Base-by-base conservation (phyloP, 2,797 vertebrate genomes). In the Tragelaphus oryx region DNA sequence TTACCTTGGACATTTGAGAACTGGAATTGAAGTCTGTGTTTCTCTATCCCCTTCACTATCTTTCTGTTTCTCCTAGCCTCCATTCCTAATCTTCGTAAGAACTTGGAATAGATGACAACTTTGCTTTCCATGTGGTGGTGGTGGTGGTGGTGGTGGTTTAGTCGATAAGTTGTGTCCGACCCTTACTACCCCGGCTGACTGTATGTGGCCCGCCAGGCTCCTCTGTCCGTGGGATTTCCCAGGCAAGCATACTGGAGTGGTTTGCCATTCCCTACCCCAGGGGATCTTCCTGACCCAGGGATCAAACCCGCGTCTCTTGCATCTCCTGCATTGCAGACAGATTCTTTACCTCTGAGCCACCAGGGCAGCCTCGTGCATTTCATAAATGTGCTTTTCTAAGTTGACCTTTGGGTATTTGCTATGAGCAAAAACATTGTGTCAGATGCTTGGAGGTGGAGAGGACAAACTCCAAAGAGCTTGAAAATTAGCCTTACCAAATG, bases 1-100 rank as follows among this genome's bases (percentile, higher is more conserved):
- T 93, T 94, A 48, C 22, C 41, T 85, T 87, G 65, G n/a, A 78
- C 44, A 30, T 89, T 84, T 85, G 65, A 80, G 28, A 96, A 89
- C 46, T 84, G 48, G 55, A 28, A 9, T 55, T 84, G 50, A 95
- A 84, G 5, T 93, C 52, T 74, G 52, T 46, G 5, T 92, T 88
- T 68, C 10, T 28, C 4, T 60, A 7, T 71, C 37, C 22, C 11
- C 30, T 18, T 54, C 50, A 33, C 17, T 60, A 24, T 54, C 37
- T 6, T 79, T 89, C 10, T 54, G 41, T 84, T 90, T 94, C 71
- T 71, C 20, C 46, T 46, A 81, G 80, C 11, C 28, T 88, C 10
- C 24, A 71, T 11, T 81, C 26, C 26, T 89, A 4, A 33, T 41
- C 16, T 54, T 11, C 16, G 30, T 78, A 75, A 60, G 44, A 94